These are phyloP conservation scores for Meandrusa payeni DNA, from an alignment of 2,888 invertebrate genomes.

Conservation along the genomic window DNA sequence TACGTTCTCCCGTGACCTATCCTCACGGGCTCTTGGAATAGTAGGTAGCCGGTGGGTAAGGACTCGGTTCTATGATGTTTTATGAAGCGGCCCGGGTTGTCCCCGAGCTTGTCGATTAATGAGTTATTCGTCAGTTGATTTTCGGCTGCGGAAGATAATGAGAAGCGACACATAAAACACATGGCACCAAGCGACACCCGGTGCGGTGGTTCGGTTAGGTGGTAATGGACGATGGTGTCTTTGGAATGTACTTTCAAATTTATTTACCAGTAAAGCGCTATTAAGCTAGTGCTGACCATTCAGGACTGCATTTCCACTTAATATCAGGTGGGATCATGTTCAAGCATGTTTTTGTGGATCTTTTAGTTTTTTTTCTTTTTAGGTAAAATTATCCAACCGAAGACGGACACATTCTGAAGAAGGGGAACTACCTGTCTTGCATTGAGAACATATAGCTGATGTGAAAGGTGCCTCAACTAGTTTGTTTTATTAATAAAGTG, in stretches of 20 bases:
- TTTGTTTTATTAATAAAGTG: too few species aligned
- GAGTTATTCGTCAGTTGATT: slow-evolving; percentile 69
- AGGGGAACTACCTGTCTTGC: too few species aligned
- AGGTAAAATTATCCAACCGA: too few species aligned
- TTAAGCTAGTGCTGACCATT: too few species aligned
- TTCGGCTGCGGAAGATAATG: slow-evolving; percentile 72
- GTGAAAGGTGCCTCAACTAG: too few species aligned
- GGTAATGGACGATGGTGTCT: slow-evolving; percentile 31
- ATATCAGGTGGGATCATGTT: too few species aligned
- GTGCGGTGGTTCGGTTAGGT: slow-evolving; percentile 45
- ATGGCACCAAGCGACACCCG: slow-evolving; percentile 65
- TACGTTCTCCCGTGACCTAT: slow-evolving; percentile 84
- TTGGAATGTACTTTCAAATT: neutral
- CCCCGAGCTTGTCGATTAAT: slow-evolving; percentile 62
- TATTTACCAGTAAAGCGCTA: neutral
- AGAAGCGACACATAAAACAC: slow-evolving; percentile 71
- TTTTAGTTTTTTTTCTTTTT: too few species aligned
- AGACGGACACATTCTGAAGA: too few species aligned
- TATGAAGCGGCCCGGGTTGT: slow-evolving; percentile 45
- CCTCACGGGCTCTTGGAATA: slow-evolving; percentile 60
- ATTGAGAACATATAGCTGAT: too few species aligned
- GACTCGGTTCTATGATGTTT: slow-evolving; percentile 70
- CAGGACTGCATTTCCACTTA: too few species aligned
- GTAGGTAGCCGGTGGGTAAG: slow-evolving; percentile 59
- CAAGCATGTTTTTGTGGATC: too few species aligned